phyloP scores from a whole-genome alignment of 2,113 vertebrate genomes.

The Apeltes quadracus region DNA sequence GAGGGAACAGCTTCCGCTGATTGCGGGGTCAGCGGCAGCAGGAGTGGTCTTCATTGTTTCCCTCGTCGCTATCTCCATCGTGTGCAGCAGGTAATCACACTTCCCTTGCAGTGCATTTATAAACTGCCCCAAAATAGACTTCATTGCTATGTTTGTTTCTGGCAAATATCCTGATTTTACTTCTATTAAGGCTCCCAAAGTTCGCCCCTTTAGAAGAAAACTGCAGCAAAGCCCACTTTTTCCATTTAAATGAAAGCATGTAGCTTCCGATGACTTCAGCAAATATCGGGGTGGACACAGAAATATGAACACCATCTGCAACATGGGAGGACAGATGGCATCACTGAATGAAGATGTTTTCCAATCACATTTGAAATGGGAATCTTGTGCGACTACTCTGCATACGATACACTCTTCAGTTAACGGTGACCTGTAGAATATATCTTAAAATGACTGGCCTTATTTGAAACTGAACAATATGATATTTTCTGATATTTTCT shows the following conservation, averaged over 20 bases:
- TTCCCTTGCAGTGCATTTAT: background rate
- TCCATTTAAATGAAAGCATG: background rate
- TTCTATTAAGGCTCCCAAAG: background rate
- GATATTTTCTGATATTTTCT: background rate
- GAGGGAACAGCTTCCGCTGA: slow-evolving; percentile 95
- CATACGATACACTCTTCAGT: background rate
- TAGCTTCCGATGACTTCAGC: background rate
- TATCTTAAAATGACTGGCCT: background rate
- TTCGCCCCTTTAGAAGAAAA: slow-evolving; percentile 1
- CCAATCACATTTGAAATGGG: background rate
- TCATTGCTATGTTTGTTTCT: background rate
- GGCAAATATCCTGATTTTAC: background rate
- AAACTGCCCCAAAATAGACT: background rate
- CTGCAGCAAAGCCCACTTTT: background rate
- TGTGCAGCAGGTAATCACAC: slow-evolving; percentile 93
- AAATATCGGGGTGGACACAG: background rate
- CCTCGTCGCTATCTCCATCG: slow-evolving; percentile 95
- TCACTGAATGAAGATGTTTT: background rate
- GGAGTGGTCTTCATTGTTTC: slow-evolving; percentile 98
- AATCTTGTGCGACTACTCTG: background rate
- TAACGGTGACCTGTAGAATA: background rate
- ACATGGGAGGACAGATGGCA: background rate
- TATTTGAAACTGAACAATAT: background rate
- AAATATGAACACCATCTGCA: background rate
- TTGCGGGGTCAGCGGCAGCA: slow-evolving; percentile 93